phyloP scores from a whole-genome alignment of 1,140 invertebrate species.

The Drosophila bocki region DNA sequence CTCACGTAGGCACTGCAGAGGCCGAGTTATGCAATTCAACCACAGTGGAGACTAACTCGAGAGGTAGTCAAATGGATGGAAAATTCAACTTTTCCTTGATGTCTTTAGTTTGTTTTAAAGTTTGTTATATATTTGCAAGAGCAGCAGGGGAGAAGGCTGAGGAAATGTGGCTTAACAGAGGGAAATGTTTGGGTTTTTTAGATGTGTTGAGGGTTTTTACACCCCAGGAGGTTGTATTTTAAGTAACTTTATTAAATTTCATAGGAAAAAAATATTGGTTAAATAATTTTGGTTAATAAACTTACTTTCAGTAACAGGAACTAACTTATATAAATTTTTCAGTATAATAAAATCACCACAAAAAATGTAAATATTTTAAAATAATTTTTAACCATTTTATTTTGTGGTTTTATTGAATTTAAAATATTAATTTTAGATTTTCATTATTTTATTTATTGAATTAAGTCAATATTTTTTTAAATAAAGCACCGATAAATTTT shows the following conservation, averaged over 20 bases:
- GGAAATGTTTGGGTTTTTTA: constrained; percentile 44
- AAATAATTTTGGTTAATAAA: no score
- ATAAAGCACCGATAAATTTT: not conserved
- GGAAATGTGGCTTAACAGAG: constrained; percentile 8
- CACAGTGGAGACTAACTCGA: constrained; percentile 22
- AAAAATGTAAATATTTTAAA: no score
- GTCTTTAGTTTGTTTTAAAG: not conserved
- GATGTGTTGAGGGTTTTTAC: constrained; percentile 34
- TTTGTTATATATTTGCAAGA: constrained; percentile 33
- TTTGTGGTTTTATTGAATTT: no score
- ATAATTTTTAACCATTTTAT: no score
- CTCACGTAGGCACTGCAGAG: constrained; percentile 28
- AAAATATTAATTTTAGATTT: no score
- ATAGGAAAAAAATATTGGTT: no score
- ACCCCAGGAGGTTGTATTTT: not conserved
- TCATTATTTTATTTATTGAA: no score
- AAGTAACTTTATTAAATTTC: no score
- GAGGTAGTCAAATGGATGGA: not conserved
- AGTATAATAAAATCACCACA: no score
- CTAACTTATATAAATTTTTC: no score
- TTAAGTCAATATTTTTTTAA: not conserved
- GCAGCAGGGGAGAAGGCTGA: constrained; percentile 41
- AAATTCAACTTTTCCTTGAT: constrained; percentile 19
- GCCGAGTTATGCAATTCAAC: constrained; percentile 35
- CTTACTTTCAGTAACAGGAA: no score